These are phyloP conservation scores for Sander vitreus DNA, from an alignment of 2,113 vertebrate species.

Conservation along the genomic window DNA sequence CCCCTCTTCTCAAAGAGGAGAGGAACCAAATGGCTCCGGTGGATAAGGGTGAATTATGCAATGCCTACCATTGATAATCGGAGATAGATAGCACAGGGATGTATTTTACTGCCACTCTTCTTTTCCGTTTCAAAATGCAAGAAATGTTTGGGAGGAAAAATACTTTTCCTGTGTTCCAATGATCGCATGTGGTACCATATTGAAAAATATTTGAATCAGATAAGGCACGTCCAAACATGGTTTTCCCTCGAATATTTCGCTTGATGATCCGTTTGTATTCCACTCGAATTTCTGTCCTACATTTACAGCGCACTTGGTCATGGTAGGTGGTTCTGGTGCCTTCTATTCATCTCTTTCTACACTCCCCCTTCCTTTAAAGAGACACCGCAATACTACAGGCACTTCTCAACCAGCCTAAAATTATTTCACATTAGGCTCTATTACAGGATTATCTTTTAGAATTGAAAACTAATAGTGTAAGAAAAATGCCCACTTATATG, in stretches of 20 bases:
- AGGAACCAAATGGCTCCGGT: slow-evolving; percentile 75
- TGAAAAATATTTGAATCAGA: slow-evolving; percentile 58
- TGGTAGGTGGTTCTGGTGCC: slow-evolving; percentile 83
- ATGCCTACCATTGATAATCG: slow-evolving; percentile 77
- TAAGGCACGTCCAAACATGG: slow-evolving; percentile 77
- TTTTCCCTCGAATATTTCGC: slow-evolving; percentile 67
- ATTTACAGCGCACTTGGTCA: slow-evolving; percentile 81
- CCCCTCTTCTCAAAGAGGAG: slow-evolving; percentile 73
- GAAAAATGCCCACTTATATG: background rate
- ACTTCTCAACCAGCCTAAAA: slow-evolving; percentile 43
- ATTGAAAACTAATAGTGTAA: background rate
- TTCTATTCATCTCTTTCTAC: slow-evolving; percentile 82
- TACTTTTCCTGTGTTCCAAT: slow-evolving; percentile 71
- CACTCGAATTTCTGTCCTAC: slow-evolving; percentile 79
- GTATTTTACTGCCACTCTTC: slow-evolving; percentile 68
- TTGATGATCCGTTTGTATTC: slow-evolving; percentile 69
- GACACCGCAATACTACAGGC: slow-evolving; percentile 76
- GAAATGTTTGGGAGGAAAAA: slow-evolving; percentile 70
- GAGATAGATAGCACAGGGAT: slow-evolving; percentile 57
- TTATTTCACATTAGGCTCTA: slow-evolving; percentile 6
- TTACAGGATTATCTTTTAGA: background rate
- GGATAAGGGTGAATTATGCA: slow-evolving; percentile 81
- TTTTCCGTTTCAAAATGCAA: slow-evolving; percentile 73
- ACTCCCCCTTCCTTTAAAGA: slow-evolving; percentile 85
- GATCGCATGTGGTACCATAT: slow-evolving; percentile 56